A percentile compares a stretch with the other conserved stretches of the same genome.
These are phyloP conservation scores for Neolamprologus toae DNA, from an alignment of 2,113 vertebrate genomes.

Conservation along the genomic window DNA sequence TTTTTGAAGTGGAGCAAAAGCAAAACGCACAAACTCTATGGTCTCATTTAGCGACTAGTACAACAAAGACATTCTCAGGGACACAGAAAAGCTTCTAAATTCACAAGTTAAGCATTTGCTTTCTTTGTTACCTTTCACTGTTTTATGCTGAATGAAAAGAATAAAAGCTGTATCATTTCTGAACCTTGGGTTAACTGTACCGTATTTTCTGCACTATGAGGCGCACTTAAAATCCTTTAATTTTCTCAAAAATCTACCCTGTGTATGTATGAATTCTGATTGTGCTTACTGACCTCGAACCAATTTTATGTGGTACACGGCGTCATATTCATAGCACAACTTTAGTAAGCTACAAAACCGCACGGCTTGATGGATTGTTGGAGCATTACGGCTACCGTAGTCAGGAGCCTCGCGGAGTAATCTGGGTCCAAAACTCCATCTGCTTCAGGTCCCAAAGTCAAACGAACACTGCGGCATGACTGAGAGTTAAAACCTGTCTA, in stretches of 20 bases:
- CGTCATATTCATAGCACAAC: background rate
- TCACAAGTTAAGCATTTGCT: background rate
- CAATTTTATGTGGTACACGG: background rate
- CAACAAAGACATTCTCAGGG: background rate
- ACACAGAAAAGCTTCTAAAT: background rate
- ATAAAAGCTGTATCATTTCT: accelerated
- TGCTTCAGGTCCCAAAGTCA: accelerated
- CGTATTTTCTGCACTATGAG: background rate
- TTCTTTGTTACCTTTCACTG: background rate
- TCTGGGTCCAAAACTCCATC: accelerated
- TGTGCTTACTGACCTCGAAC: background rate
- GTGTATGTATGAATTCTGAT: background rate
- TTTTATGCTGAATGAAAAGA: background rate
- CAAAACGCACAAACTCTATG: background rate
- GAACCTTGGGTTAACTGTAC: background rate
- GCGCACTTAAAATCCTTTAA: background rate
- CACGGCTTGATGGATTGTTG: background rate
- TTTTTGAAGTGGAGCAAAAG: background rate
- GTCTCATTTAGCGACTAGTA: background rate
- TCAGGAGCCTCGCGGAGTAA: accelerated
- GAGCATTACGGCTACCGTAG: background rate
- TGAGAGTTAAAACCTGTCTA: background rate
- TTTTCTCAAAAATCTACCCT: background rate
- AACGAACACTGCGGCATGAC: background rate
- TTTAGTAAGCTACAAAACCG: accelerated